Percentiles rank a stretch among this genome's conserved stretches.
These are phyloP conservation scores for Spinus olivaceus DNA, from an alignment of 2,797 vertebrate species.

Conservation along the genomic window DNA sequence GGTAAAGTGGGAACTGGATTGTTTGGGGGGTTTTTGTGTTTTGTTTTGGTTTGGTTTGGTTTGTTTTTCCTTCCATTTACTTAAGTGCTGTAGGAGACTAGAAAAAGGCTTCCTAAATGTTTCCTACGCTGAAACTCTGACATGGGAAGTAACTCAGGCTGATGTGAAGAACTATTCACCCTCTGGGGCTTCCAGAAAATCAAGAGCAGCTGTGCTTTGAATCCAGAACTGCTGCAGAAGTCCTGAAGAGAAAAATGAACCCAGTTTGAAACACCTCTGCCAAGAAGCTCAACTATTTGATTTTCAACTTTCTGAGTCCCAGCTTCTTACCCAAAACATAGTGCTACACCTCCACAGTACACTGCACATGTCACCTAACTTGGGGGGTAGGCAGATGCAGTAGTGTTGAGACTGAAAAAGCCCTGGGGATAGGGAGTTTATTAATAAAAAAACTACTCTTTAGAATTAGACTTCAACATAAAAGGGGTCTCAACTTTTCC, in stretches of 20 bases:
- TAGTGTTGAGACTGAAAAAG: neutral
- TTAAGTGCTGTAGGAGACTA: neutral
- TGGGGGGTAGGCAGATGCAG: neutral
- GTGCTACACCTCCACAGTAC: neutral
- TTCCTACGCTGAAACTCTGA: neutral
- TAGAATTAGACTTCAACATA: neutral
- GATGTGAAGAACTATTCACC: neutral
- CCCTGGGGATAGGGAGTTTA: neutral
- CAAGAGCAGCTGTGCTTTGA: neutral
- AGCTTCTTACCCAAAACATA: fast-evolving
- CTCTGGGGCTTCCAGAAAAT: neutral
- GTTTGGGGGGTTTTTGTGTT: too few relatives aligned
- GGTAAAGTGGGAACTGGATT: neutral
- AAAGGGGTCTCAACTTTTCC: neutral
- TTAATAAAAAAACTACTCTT: neutral
- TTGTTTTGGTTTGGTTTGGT: too few relatives aligned
- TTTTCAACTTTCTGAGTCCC: neutral
- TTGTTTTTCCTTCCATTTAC: neutral
- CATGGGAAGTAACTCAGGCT: neutral
- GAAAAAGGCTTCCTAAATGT: neutral
- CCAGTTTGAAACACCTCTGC: neutral
- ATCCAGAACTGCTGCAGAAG: neutral
- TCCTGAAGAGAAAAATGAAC: neutral
- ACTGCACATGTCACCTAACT: neutral
- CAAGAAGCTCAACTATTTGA: neutral